Conservation (phyloP, 2,797 vertebrate genomes). For the Morelia viridis region DNA sequence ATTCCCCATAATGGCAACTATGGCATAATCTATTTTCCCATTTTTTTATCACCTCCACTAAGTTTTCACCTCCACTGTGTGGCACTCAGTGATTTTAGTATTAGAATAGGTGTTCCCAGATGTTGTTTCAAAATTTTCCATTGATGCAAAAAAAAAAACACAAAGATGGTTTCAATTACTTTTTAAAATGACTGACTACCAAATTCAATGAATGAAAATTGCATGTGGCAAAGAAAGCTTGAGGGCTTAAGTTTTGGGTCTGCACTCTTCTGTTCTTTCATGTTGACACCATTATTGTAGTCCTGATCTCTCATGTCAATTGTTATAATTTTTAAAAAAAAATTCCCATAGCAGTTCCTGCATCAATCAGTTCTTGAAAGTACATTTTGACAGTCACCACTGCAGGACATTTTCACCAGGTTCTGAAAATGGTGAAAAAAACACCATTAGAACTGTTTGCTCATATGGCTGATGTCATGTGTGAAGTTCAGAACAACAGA, state of each 20-base stretch:
- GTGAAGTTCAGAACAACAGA: neutral
- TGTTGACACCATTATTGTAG: neutral
- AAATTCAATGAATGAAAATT: neutral
- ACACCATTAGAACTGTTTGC: neutral
- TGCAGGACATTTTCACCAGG: neutral
- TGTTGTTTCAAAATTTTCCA: neutral
- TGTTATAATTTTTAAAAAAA: neutral
- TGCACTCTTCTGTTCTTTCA: neutral
- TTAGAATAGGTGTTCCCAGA: neutral
- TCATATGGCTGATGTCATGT: neutral
- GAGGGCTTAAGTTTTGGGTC: neutral
- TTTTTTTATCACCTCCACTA: neutral
- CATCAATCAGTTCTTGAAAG: neutral
- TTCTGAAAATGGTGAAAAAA: neutral
- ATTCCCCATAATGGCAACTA: neutral
- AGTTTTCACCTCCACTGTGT: neutral
- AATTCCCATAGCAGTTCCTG: neutral
- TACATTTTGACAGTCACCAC: neutral
- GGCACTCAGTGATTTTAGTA: neutral
- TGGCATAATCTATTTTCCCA: neutral
- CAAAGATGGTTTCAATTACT: neutral
- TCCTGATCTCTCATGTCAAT: neutral
- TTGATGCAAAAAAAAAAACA: neutral
- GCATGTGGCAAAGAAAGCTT: neutral
- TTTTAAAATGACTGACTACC: neutral